A percentile compares a stretch with the other conserved stretches of the same genome.
These are phyloP conservation scores for Neocrepidodera transversa DNA, from an alignment of 2,888 invertebrate species.

Conservation along the genomic window DNA sequence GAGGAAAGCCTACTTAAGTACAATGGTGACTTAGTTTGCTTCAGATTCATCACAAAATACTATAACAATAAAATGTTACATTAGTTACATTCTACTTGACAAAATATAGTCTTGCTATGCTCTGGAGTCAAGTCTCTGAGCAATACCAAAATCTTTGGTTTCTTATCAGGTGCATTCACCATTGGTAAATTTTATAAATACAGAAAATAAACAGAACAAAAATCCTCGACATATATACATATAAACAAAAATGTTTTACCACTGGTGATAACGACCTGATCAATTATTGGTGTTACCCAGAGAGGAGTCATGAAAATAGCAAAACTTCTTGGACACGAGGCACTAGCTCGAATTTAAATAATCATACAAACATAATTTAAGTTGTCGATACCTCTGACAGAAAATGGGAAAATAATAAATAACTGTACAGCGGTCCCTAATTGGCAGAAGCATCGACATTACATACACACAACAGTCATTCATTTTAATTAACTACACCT, in stretches of 20 bases:
- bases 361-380: constrained; percentile 52
- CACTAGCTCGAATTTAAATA: constrained; percentile 42
- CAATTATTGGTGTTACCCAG: constrained; percentile 46
- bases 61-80: constrained; percentile 49
- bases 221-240: constrained; percentile 51
- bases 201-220: constrained; percentile 38
- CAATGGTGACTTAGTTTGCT: constrained; percentile 56
- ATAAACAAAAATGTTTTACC: constrained; percentile 49
- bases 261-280: constrained; percentile 36
- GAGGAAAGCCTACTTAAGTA: constrained; percentile 48
- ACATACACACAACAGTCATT: constrained; percentile 40
- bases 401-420: constrained; percentile 51
- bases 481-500: constrained; percentile 66
- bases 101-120: constrained; percentile 46
- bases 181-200: constrained; percentile 46
- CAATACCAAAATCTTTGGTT: constrained; percentile 59
- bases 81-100: constrained; percentile 52
- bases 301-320: constrained; percentile 46
- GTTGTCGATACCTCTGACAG: constrained; percentile 48
- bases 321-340: constrained; percentile 49
- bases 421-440: constrained; percentile 54
- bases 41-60: constrained; percentile 55
- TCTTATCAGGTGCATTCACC: constrained; percentile 46
- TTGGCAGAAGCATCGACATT: constrained; percentile 36
- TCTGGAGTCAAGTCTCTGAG: constrained; percentile 48